Conservation (phyloP, 2,113 vertebrate species). For the Tachuris rubrigastra region DNA sequence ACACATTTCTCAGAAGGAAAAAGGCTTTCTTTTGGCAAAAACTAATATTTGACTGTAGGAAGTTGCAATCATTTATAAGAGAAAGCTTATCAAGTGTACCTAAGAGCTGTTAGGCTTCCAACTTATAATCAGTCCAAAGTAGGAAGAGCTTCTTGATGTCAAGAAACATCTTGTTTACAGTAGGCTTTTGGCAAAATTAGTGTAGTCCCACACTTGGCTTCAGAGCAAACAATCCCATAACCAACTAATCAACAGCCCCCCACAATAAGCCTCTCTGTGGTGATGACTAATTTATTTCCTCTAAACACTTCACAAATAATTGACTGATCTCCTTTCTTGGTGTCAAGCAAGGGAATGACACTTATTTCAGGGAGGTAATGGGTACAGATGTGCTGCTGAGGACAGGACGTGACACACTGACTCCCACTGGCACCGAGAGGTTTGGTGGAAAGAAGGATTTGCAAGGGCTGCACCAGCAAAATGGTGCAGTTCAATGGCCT, state of each 20-base stretch:
- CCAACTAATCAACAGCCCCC: neutral
- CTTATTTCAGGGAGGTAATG: neutral
- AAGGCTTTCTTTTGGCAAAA: neutral
- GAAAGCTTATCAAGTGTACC: neutral
- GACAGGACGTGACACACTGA: neutral
- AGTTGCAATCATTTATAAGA: neutral
- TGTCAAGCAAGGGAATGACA: neutral
- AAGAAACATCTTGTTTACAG: constrained; percentile 18
- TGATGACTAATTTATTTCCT: neutral
- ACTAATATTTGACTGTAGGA: neutral
- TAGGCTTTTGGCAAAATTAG: constrained; percentile 15
- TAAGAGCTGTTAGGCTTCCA: neutral
- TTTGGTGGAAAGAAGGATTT: neutral
- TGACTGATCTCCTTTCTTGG: neutral
- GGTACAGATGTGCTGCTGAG: accelerated
- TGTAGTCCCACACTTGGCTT: neutral
- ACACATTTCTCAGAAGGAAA: neutral
- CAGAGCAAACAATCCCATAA: neutral
- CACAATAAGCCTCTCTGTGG: neutral
- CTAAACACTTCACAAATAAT: neutral
- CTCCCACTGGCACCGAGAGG: accelerated
- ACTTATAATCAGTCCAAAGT: neutral
- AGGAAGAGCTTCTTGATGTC: neutral
- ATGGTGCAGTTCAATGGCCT: neutral
- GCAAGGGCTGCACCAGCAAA: neutral